Base-by-base conservation (phyloP, 2,113 vertebrate genomes). In the Rhegmatorhina hoffmannsi region DNA sequence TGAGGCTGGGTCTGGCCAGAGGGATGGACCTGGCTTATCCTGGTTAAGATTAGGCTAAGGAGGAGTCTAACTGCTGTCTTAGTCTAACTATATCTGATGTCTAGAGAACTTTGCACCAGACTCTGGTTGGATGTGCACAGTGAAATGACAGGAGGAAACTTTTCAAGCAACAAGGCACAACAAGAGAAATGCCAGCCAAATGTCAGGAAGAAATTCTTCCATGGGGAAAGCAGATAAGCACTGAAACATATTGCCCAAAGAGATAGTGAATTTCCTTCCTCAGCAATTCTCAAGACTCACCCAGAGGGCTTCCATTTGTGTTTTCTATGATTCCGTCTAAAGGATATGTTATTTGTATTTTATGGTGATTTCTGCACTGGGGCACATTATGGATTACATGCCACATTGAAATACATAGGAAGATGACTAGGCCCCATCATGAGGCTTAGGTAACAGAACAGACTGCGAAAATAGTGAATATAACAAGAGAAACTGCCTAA, bases 71-170 rank as follows among this genome's bases (percentile, higher is more conserved):
- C 46, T 72, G 31, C 46, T 82, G 26, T 44, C 40, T 67, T 26
- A 72, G 19, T 60, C 34, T 67, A 50, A 36, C 23, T 77, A 38
- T n/a, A 56, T 53, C 28, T 73, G 11, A 11, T 7, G 60, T 34
- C 34, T 3, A 55, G 11, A 72, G 38, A 89, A 68, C 11, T 55
- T 40, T 23, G 44, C 28, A 72, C 31, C 29, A 64, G 33, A 14
- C 21, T 58, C 31, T 50, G 25, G 15, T 53, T 1, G 1, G 56
- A 72, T 40, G 2, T 14, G 24, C 1, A 2, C 23, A 34, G 50
- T 66, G 26, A 82, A 85, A 70, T 20, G 11, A 36, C 28, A 79
- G 52, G 21, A 79, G 19, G 10, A 60, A 80, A 44, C 7, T 29
- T 83, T 43, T 84, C 36, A 53, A 56, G 38, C 44, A 69, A 9